A percentile compares a stretch with the other conserved stretches of the same genome.
Conservation (phyloP, 35 echinoderm and acorn worm species). For the Strongylocentrotus purpuratus region DNA sequence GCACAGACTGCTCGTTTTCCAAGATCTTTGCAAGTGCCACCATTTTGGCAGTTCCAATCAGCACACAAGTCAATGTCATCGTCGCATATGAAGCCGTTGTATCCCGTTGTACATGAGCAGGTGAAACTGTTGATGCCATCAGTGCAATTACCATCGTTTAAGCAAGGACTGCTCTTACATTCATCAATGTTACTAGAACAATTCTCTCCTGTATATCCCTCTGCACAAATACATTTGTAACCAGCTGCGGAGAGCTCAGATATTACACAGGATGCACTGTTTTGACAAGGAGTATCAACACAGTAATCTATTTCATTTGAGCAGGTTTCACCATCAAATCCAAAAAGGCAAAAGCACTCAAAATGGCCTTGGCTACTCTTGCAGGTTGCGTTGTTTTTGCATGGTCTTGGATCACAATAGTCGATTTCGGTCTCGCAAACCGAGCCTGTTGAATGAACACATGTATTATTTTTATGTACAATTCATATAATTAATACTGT, state of each 20-base stretch:
- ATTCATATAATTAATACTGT: no score
- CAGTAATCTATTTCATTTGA: slow-evolving; percentile 14
- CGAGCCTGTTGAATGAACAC: not conserved
- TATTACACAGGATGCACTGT: slow-evolving; percentile 3
- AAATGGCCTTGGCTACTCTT: not conserved
- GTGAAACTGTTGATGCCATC: slow-evolving; percentile 10
- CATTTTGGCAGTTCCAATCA: not conserved
- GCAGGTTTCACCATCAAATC: slow-evolving; percentile 18
- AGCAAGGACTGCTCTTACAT: slow-evolving; percentile 20
- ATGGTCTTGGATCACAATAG: not conserved
- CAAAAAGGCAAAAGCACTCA: slow-evolving; percentile 7
- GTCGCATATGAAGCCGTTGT: not conserved
- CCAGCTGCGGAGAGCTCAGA: not conserved
- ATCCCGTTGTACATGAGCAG: not conserved
- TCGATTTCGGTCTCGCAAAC: slow-evolving; percentile 19
- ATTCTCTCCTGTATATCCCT: not conserved
- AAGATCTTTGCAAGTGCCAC: not conserved
- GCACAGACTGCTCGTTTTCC: not conserved
- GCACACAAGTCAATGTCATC: slow-evolving; percentile 19
- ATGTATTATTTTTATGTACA: no score
- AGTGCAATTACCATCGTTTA: no score
- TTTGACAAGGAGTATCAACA: not conserved
- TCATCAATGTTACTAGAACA: not conserved
- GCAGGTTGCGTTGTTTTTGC: not conserved
- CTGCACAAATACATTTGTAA: not conserved